Base-by-base conservation (phyloP, 2,797 vertebrate species). In the Lophotriccus pileatus region DNA sequence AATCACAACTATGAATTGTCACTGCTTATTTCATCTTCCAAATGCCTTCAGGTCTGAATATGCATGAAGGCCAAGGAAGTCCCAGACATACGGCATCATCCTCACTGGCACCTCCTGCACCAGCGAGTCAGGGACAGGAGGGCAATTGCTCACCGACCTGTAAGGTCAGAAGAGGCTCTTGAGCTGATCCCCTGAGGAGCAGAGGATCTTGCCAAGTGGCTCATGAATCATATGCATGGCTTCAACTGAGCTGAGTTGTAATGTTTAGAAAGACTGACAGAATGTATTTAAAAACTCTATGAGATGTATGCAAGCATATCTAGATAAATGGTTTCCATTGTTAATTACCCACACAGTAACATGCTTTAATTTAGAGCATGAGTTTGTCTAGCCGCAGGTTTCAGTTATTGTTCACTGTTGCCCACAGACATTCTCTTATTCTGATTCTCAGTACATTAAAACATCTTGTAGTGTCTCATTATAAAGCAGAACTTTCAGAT, bases 41-140 rank as follows among this genome's bases (percentile, higher is more conserved):
- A 58, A 70, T 79, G 77, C 46, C 75, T 74, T 68, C 62, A 46
- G 32, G 30, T 27, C 66, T 77, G 62, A 80, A 74, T 23, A 81
- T 6, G n/a, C 7, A 18, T 0, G 1, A 49, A 62, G 62, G 32
- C 73, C 77, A 81, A 81, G 80, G 72, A 49, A 75, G 66, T 2
- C 41, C 30, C 89, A 67, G 77, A 55, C 4, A 4, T 32, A 37
- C 5, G 30, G 50, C 66, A 64, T 55, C 34, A 60, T 59, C 36
- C 80, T 79, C 3, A 6, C 56, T 70, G 80, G 64, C 62, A 86
- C 34, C 62, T 34, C 80, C 25, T 20, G 74, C 20, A 14, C 2
- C 2, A 66, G 27, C 0, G 0, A 47, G 24, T 8, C 2, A 6
- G 32, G 32, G n/a, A 70, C 1, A 20, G 53, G 46, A 41, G 24